phyloP scores from a whole-genome alignment of 2,888 invertebrate genomes.

The Argyresthia albistria region DNA sequence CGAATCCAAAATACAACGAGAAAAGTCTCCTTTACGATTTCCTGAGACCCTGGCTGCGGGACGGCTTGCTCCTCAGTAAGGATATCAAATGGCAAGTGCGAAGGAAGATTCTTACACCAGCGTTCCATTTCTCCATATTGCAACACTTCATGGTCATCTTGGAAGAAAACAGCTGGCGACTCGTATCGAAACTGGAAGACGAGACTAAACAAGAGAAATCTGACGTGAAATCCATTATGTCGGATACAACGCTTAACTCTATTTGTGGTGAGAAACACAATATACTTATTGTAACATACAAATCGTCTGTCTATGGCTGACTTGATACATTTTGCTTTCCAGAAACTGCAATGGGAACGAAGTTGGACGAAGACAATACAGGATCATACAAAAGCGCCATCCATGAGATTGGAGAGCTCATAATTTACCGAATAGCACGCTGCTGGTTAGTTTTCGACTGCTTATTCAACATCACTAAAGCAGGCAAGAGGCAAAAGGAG shows the following conservation, averaged over 20 bases:
- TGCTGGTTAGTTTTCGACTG: conserved; percentile 72
- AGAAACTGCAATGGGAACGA: conserved; percentile 81
- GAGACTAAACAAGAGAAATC: conserved; percentile 14
- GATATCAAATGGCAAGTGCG: conserved; percentile 74
- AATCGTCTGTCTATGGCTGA: no score
- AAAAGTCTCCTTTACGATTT: conserved; percentile 44
- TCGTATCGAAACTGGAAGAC: conserved; percentile 30
- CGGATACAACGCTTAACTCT: conserved; percentile 72
- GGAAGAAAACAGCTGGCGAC: conserved; percentile 41
- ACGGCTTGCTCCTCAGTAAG: conserved; percentile 39
- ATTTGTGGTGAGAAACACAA: conserved; percentile 72
- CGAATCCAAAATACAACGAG: conserved; percentile 41
- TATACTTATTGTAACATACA: no score
- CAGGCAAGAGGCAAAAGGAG: conserved; percentile 57
- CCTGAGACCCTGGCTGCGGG: conserved; percentile 40
- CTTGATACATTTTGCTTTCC: conserved; percentile 15
- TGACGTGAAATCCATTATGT: conserved; percentile 69
- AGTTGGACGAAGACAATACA: conserved; percentile 52
- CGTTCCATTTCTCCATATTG: conserved; percentile 76
- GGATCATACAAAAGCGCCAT: conserved; percentile 74
- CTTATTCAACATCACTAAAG: conserved; percentile 64
- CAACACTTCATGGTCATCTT: conserved; percentile 42
- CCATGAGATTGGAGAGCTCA: conserved; percentile 43
- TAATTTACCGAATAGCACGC: conserved; percentile 47
- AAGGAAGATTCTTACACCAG: conserved; percentile 74